phyloP scores from a whole-genome alignment of 2,113 vertebrate species.

The Nothoprocta pentlandii region DNA sequence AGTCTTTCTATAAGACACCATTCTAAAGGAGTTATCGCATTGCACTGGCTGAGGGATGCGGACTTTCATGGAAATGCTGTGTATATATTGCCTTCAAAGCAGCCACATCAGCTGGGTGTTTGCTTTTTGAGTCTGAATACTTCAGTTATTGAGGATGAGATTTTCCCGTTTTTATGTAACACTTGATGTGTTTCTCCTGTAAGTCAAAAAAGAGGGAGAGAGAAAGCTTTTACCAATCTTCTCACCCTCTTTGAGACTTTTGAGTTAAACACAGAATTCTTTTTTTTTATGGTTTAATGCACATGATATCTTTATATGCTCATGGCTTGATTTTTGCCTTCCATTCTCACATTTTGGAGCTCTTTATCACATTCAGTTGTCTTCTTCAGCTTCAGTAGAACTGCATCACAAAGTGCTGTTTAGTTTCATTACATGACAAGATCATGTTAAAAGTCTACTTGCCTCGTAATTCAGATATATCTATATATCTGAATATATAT shows the following conservation, averaged over 20 bases:
- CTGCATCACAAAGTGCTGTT: neutral
- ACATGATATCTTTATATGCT: neutral
- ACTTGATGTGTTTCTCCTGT: neutral
- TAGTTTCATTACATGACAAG: neutral
- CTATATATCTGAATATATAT: too few species aligned
- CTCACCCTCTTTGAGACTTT: neutral
- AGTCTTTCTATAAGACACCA: neutral
- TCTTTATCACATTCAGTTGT: fast-evolving
- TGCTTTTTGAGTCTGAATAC: neutral
- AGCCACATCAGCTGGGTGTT: neutral
- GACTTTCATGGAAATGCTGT: fast-evolving
- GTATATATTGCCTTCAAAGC: neutral
- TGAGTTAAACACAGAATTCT: neutral
- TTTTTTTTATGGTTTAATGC: neutral
- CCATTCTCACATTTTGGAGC: neutral
- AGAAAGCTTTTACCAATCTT: neutral
- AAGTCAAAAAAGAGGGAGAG: neutral
- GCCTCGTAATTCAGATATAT: neutral
- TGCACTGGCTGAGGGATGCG: neutral
- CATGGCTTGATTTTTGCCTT: fast-evolving
- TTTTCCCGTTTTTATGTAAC: neutral
- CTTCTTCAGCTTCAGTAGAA: neutral
- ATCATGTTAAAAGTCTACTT: neutral
- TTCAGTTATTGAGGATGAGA: neutral
- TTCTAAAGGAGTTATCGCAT: neutral